phyloP scores from a whole-genome alignment of 2,113 vertebrate genomes.

The Bolborhynchus lineola region DNA sequence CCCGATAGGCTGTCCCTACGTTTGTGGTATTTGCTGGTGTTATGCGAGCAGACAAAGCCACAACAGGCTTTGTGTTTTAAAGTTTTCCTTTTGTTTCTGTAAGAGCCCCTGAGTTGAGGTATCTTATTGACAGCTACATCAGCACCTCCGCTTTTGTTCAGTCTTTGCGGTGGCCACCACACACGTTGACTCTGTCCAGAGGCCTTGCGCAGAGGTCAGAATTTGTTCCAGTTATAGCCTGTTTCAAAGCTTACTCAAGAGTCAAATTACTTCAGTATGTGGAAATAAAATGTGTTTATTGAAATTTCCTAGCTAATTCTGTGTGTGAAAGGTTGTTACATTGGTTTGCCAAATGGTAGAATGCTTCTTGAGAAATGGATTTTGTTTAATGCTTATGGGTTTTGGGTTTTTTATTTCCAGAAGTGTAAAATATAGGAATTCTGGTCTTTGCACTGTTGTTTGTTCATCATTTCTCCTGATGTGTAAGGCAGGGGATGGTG shows the following conservation, averaged over 20 bases:
- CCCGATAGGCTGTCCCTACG: neutral
- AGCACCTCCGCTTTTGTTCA: neutral
- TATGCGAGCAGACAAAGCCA: neutral
- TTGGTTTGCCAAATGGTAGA: neutral
- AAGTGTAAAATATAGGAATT: neutral
- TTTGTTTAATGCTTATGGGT: neutral
- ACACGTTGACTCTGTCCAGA: neutral
- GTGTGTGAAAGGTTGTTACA: neutral
- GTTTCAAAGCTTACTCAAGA: neutral
- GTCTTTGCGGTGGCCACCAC: neutral
- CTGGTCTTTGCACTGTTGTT: neutral
- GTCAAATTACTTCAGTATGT: neutral
- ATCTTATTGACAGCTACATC: neutral
- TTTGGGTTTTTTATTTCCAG: neutral
- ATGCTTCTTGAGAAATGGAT: neutral
- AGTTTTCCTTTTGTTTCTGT: neutral
- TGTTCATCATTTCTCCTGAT: neutral
- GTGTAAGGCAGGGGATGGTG: neutral
- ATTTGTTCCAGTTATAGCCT: constrained; percentile 18
- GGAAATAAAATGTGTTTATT: constrained; percentile 3
- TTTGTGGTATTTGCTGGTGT: neutral
- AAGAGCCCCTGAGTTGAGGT: neutral
- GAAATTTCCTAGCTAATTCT: neutral
- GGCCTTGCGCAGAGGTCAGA: neutral
- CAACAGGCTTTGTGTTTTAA: neutral